Conservation (phyloP, 1,140 invertebrate species). For the Atopsyche davidsoni region DNA sequence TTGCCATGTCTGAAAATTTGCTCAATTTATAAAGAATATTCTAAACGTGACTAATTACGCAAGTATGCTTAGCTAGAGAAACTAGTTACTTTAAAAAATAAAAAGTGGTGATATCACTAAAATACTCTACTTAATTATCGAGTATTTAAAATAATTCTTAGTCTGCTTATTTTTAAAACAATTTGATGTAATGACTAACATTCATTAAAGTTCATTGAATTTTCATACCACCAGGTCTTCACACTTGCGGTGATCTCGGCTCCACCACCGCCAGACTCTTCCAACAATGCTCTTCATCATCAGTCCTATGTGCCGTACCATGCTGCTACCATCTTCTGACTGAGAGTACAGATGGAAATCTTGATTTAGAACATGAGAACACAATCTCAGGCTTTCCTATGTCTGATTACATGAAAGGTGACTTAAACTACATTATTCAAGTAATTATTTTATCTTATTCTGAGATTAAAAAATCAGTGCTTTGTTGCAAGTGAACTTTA, state of each 20-base stretch:
- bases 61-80: no score
- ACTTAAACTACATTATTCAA: conserved; percentile 3
- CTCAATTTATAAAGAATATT: no score
- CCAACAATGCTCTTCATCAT: conserved; percentile 48
- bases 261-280: conserved; percentile 71
- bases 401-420: conserved; percentile 53
- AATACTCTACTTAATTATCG: no score
- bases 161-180: no score
- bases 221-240: conserved; percentile 70
- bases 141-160: no score
- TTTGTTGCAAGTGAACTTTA: no score
- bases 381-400: conserved; percentile 58
- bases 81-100: no score
- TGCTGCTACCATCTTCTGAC: conserved; percentile 86
- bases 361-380: conserved; percentile 27
- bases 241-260: conserved; percentile 84
- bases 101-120: no score
- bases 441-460: no score
- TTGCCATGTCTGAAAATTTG: no score
- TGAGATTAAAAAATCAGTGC: no score
- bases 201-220: neutral
- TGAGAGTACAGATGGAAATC: conserved; percentile 50
- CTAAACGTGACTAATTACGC: no score
- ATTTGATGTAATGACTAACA: neutral
- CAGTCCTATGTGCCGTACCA: conserved; percentile 70